Conservation (phyloP, 2,888 invertebrate genomes). For the Phoenoteleia sp. region DNA sequence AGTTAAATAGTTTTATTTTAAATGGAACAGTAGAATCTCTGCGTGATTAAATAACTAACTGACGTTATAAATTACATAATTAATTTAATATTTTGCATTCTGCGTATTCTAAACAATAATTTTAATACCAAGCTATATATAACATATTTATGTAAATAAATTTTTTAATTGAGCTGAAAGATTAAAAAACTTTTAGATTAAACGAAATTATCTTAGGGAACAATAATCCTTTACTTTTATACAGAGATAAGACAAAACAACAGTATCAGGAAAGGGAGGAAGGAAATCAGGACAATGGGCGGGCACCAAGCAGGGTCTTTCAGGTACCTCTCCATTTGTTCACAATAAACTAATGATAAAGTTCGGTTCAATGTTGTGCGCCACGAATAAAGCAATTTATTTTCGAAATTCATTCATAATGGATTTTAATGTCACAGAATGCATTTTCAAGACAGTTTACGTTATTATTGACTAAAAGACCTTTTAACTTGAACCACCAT, state of each 20-base stretch:
- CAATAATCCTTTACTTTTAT: not conserved
- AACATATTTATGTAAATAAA: too few relatives aligned
- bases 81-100: too few relatives aligned
- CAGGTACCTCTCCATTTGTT: conserved; percentile 1
- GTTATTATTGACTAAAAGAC: not conserved
- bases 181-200: too few relatives aligned
- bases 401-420: not conserved
- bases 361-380: not conserved
- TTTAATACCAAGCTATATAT: too few relatives aligned
- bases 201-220: too few relatives aligned
- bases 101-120: too few relatives aligned
- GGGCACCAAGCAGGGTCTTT: not conserved
- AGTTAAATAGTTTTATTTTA: too few relatives aligned
- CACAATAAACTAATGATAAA: not conserved
- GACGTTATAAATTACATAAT: too few relatives aligned
- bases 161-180: too few relatives aligned
- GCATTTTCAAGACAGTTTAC: not conserved
- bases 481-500: not conserved
- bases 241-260: conserved; percentile 4
- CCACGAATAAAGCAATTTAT: conserved; percentile 6
- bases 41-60: too few relatives aligned
- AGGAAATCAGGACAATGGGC: not conserved
- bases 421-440: not conserved
- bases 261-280: conserved; percentile 21
- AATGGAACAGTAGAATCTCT: too few relatives aligned